Evolutionary conservation across 2,888 invertebrate genomes (phyloP), one percentile per base, ranked within the genome.

Genomic region (Lochmaea capreae): DNA sequence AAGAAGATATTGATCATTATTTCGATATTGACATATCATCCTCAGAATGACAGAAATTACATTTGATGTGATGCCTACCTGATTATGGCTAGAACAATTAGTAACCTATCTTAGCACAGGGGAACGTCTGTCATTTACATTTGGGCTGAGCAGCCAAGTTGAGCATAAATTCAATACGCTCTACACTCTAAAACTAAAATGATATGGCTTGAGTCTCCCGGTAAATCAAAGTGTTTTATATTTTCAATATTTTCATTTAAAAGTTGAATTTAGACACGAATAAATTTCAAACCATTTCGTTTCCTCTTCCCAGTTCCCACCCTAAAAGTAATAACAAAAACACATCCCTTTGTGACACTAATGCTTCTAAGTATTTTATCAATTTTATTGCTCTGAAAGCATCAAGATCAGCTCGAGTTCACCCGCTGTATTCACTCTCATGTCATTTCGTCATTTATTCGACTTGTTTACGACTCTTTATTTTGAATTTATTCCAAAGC

Each of bases 351-450:
- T 80, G 81, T 84, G 86, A 86, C 86, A 84, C 85, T 86, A 86
- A 86, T 86, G 86, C 84, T 81, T 82, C 82, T 79, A 83, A 85
- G 85, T 86, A 86, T 86, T 86, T 86, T 86, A 86, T 86, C 85
- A 85, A 83, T 86, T 85, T 85, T 86, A 86, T 86, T 86, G 85
- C 85, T 83, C 83, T 79, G 80, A 79, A 84, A 84, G 85, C 83
- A 85, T 85, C 85, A 85, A 81, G 79, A 79, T 77, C 78, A 76
- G 78, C 70, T 65, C n/a, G 57, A 57, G 46, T 69, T 52, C 26
- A 62, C n/a, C 65, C 75, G 73, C 71, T 73, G 67, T 78, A 66
- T 66, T 71, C 72, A 65, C 75, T 75, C 68, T 73, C 72, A 71
- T 73, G 76, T 77, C 76, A 77, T 72, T 76, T 74, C 71, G 78